Conservation (phyloP, 2,797 vertebrate genomes). For the Pseudocheirus occidentalis region DNA sequence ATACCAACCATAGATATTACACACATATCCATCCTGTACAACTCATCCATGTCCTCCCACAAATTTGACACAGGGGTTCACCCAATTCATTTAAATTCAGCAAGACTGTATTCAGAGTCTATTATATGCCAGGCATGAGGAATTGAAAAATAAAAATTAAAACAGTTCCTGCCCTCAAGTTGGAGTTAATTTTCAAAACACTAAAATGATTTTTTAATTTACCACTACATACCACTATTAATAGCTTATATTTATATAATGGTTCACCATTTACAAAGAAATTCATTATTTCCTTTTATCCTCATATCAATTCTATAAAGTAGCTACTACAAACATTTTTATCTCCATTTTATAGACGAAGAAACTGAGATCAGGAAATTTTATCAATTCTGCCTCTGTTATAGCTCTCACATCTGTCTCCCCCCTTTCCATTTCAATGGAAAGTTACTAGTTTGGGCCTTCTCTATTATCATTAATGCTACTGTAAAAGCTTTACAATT, state of each 20-base stretch:
- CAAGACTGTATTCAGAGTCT: background rate
- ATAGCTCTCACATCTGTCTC: background rate
- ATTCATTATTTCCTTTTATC: background rate
- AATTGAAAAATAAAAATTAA: background rate
- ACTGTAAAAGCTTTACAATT: background rate
- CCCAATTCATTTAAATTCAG: background rate
- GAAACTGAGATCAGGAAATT: background rate
- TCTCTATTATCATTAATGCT: background rate
- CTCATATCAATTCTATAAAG: background rate
- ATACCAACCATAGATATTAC: background rate
- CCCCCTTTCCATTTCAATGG: background rate
- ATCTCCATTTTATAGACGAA: background rate
- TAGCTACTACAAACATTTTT: background rate
- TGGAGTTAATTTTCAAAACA: background rate
- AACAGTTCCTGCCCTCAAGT: background rate
- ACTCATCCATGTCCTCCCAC: background rate
- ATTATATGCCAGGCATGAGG: background rate
- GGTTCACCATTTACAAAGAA: background rate
- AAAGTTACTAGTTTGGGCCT: background rate
- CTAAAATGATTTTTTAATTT: background rate
- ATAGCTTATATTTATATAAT: background rate
- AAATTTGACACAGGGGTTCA: background rate
- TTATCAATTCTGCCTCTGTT: background rate
- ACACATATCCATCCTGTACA: background rate
- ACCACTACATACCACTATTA: background rate